Evolutionary conservation across 2,888 invertebrate genomes (phyloP), one percentile per base, ranked within the genome.

Genomic region (Atrina japonica): DNA sequence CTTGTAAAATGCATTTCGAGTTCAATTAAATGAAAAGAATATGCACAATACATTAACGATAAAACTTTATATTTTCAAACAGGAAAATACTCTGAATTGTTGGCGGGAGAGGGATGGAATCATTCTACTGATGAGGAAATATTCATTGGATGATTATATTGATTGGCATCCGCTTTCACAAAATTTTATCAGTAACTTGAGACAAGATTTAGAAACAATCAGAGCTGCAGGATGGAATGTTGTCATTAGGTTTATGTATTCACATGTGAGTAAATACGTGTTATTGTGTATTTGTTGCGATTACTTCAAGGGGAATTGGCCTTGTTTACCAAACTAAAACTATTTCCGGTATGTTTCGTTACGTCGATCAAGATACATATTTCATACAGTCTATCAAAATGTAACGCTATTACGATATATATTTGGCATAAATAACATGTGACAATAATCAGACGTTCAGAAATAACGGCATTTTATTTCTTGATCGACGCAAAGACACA

Each of bases 141-240:
- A 60, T 14, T 47, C 30, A 21, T 21, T 60, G 21, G 49, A 60
- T 21, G 30, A 14, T 2, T 60, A 47, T 30, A 21, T 35, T 18
- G 60, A 60, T n/a, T 45, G 60, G 6, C 30, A 30, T 7, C 49
- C 47, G 7, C 45, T 60, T 3, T 14, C 60, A 7, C 11, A 27
- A 30, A 30, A 60, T 18, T 60, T 60, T 21, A 14, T 30, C 29
- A 3, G 21, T 16, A 47, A 60, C 35, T 18, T 60, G 5, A 14
- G 30, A 30, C 30, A 47, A 30, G 60, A 60, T 30, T 30, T 60
- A 6, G 7, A 60, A 21, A 35, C 49, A 14, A 47, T 30, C 0
- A 60, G 49, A 30, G 30, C 45, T 3, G 49, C 60, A 11, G 60
- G 60, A 11, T 60, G 60, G 60, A 60, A 47, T 30, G 29, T 60